Percentiles rank a stretch among this genome's conserved stretches.
phyloP scores from a whole-genome alignment of 2,888 invertebrate genomes.

The Brachypalpus laphriformis region DNA sequence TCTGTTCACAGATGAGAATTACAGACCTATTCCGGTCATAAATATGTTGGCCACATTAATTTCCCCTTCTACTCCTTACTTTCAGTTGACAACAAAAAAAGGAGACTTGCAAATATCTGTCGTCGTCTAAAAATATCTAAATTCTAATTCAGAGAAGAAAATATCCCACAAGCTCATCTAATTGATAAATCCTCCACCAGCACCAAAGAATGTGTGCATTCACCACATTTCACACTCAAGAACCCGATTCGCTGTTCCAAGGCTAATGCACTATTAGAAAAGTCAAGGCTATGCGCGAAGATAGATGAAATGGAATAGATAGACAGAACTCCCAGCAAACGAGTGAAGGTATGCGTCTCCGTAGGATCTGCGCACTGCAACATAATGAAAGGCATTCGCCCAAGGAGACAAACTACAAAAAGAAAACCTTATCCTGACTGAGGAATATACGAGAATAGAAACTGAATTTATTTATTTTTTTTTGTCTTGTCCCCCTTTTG shows the following conservation, averaged over 20 bases:
- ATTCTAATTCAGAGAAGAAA: neutral
- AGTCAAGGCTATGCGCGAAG: slow-evolving; percentile 67
- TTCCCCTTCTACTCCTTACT: neutral
- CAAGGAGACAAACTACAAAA: slow-evolving; percentile 17
- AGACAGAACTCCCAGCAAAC: slow-evolving; percentile 15
- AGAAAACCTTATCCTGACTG: slow-evolving; percentile 5
- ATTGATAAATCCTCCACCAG: slow-evolving; percentile 17
- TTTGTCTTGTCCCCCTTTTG: neutral
- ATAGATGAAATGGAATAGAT: slow-evolving; percentile 47
- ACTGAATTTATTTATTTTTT: slow-evolving; percentile 6
- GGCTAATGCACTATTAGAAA: slow-evolving; percentile 73
- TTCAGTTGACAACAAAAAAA: neutral
- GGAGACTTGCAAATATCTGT: no score
- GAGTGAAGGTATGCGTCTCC: slow-evolving; percentile 19
- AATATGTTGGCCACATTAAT: no score
- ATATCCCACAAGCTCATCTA: neutral
- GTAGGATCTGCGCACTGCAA: slow-evolving; percentile 36
- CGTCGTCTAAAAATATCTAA: no score
- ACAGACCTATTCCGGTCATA: no score
- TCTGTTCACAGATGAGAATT: no score
- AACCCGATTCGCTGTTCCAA: slow-evolving; percentile 57
- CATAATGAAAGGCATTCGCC: slow-evolving; percentile 16
- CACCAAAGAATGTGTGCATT: slow-evolving; percentile 52
- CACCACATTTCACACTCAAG: slow-evolving; percentile 51
- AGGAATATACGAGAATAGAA: slow-evolving; percentile 47